Percentiles rank a stretch among this genome's conserved stretches.
phyloP scores from a whole-genome alignment of 2,113 vertebrate species.

The Bothrops jararaca region DNA sequence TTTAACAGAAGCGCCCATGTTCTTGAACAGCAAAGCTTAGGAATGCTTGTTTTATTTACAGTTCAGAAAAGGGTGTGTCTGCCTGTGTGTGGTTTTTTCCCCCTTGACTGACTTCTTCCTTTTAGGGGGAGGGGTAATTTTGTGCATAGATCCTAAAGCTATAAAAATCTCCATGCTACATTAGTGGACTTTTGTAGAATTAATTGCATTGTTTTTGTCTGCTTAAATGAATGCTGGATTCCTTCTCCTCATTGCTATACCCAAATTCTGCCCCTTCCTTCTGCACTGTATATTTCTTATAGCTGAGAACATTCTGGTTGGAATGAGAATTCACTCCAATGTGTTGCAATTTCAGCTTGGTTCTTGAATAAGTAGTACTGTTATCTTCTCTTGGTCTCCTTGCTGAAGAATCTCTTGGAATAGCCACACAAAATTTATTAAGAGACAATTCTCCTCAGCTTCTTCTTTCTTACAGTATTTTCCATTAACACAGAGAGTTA shows the following conservation, averaged over 20 bases:
- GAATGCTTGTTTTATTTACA: constrained; percentile 21
- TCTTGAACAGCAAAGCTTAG: constrained; percentile 22
- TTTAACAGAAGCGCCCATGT: constrained; percentile 49
- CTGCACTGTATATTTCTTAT: constrained; percentile 19
- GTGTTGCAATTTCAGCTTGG: constrained; percentile 28
- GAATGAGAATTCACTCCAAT: constrained; percentile 24
- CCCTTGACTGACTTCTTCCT: not conserved
- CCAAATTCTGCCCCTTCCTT: not conserved
- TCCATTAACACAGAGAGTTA: not conserved
- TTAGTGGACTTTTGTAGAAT: constrained; percentile 49
- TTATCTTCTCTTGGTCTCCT: not conserved
- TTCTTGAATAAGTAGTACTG: constrained; percentile 18
- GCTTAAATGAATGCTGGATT: constrained; percentile 25
- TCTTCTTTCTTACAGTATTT: not conserved
- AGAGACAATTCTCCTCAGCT: not conserved
- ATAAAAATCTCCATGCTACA: constrained; percentile 52
- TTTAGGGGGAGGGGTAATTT: not conserved
- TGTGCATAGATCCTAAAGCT: constrained; percentile 1
- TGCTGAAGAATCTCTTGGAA: not conserved
- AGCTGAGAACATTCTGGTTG: not conserved
- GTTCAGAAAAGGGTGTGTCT: constrained; percentile 27
- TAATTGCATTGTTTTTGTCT: constrained; percentile 1
- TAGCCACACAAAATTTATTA: not conserved
- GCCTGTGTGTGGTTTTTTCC: not conserved
- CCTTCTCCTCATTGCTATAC: not conserved